Evolutionary conservation across 2,113 vertebrate genomes (phyloP).

Genomic region (Vidua chalybeata): DNA sequence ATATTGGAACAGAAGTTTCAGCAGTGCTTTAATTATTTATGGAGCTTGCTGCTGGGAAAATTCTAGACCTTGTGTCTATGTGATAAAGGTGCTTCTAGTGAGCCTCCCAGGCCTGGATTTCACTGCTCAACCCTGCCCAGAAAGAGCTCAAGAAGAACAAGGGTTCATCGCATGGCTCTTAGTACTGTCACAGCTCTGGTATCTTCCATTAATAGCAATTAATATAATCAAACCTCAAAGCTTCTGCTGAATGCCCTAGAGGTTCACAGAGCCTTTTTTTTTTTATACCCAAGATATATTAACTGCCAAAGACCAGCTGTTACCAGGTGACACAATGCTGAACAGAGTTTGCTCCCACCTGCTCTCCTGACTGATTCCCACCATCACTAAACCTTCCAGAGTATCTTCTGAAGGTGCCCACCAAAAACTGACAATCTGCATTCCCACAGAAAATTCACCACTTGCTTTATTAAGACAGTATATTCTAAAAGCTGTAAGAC

Average conservation of each 20-base stretch:
- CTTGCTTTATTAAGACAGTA: not conserved
- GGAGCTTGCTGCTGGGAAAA: conserved; percentile 13
- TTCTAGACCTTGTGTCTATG: not conserved
- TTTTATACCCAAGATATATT: not conserved
- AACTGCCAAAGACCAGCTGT: not conserved
- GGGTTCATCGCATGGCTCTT: not conserved
- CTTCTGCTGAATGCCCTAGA: not conserved
- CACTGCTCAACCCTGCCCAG: not conserved
- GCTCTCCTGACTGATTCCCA: not conserved
- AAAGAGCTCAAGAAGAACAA: not conserved
- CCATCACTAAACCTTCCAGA: not conserved
- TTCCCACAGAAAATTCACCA: not conserved
- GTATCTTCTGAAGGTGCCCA: not conserved
- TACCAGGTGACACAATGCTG: not conserved
- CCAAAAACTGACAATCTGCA: not conserved
- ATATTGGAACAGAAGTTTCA: conserved; percentile 48
- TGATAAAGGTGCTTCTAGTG: not conserved
- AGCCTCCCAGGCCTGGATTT: not conserved
- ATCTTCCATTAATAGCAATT: not conserved
- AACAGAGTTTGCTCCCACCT: not conserved
- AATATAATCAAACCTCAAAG: not conserved
- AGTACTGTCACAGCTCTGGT: not conserved
- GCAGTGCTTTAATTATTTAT: conserved; percentile 44
- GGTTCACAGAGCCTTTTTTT: not conserved
- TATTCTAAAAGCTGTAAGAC: not conserved